Evolutionary conservation across 2,113 vertebrate genomes (phyloP).

Genomic region (Chlamydotis undulata): DNA sequence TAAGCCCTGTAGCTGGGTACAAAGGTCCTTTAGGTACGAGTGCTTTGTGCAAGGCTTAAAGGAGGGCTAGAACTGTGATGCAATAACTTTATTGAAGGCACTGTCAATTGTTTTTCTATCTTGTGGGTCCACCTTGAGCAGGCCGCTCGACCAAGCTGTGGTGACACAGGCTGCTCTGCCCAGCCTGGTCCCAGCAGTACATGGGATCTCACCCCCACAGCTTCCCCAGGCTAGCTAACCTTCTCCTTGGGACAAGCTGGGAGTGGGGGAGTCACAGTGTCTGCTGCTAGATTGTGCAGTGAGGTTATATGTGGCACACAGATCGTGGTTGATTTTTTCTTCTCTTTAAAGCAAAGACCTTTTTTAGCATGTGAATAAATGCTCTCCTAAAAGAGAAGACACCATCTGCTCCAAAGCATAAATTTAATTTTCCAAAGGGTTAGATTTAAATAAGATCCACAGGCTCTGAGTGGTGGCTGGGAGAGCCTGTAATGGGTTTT

Average conservation of each 20-base stretch:
- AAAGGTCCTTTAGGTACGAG: not conserved
- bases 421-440: constrained; percentile 7
- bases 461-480: not conserved
- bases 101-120: not conserved
- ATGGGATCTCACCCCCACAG: not conserved
- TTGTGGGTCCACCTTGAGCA: fast-evolving
- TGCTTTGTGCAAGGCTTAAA: not conserved
- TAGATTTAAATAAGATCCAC: constrained; percentile 34
- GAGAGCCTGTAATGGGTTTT: not conserved
- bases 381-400: constrained; percentile 29
- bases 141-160: not conserved
- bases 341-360: constrained; percentile 4
- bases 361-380: constrained; percentile 10
- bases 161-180: not conserved
- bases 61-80: not conserved
- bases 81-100: not conserved
- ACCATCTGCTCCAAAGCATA: constrained; percentile 39
- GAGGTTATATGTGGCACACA: not conserved
- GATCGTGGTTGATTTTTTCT: not conserved
- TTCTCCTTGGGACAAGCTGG: not conserved
- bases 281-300: not conserved
- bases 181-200: not conserved
- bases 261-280: not conserved
- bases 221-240: not conserved
- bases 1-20: not conserved